Percentiles rank a stretch among this genome's conserved stretches.
phyloP scores from a whole-genome alignment of 2,113 vertebrate genomes.

The Xerus inauris region DNA sequence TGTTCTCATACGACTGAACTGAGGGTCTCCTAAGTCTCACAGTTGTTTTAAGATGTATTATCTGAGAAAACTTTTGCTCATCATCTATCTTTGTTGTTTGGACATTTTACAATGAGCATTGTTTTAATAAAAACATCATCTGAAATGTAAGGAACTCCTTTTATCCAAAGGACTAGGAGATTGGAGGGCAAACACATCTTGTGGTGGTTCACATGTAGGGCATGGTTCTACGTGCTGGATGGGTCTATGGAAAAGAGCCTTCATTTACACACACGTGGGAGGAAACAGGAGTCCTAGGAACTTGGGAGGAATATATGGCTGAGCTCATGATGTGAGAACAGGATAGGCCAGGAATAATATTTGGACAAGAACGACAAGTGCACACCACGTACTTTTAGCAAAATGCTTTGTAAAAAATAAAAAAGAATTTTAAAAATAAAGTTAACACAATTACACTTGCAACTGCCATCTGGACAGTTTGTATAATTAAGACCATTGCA shows the following conservation, averaged over 20 bases:
- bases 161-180: accelerated
- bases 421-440: neutral
- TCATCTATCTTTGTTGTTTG: neutral
- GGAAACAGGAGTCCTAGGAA: neutral
- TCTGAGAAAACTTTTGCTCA: neutral
- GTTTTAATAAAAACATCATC: neutral
- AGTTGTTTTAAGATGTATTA: neutral
- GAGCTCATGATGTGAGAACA: neutral
- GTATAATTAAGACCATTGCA: neutral
- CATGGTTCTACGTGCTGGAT: accelerated
- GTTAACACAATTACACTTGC: neutral
- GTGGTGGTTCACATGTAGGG: neutral
- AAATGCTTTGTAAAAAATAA: neutral
- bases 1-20: neutral
- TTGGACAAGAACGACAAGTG: too few species aligned
- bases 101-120: neutral
- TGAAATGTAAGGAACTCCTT: neutral
- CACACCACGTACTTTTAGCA: accelerated
- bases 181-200: neutral
- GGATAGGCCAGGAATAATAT: neutral
- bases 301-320: neutral
- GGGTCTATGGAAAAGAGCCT: neutral
- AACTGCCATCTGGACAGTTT: neutral
- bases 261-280: neutral
- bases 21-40: too few species aligned